A percentile compares a stretch with the other conserved stretches of the same genome.
These are phyloP conservation scores for Steinernema hermaphroditum DNA, from an alignment of 2,888 invertebrate genomes.

Conservation along the genomic window DNA sequence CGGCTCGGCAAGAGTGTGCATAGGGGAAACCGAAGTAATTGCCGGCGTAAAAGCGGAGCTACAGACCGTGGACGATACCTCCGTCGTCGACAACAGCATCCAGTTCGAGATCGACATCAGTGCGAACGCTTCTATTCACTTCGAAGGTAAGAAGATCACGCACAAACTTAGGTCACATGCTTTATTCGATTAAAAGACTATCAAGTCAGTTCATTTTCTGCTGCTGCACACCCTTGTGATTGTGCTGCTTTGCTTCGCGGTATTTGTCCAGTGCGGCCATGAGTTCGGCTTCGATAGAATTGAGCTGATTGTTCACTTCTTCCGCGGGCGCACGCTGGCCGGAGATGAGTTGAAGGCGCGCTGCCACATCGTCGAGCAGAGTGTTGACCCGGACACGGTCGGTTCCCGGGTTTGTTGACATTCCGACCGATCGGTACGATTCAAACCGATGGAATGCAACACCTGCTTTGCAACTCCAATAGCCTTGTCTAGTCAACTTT, in stretches of 20 bases:
- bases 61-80: slow-evolving; percentile 46
- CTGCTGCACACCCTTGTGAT: background rate
- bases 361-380: background rate
- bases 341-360: background rate
- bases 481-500: no score
- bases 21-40: slow-evolving; percentile 81
- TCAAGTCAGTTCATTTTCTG: background rate
- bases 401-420: slow-evolving; percentile 1
- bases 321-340: background rate
- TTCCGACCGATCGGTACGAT: background rate
- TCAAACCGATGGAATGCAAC: background rate
- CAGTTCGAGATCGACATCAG: slow-evolving; percentile 97
- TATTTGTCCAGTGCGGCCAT: background rate
- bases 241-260: background rate
- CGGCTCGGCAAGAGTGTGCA: slow-evolving; percentile 69
- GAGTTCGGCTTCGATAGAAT: slow-evolving; percentile 1
- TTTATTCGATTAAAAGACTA: background rate
- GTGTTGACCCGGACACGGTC: background rate
- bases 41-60: slow-evolving; percentile 71
- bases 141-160: slow-evolving; percentile 76
- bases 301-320: background rate
- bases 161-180: background rate
- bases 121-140: slow-evolving; percentile 92
- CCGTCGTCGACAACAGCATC: slow-evolving; percentile 76
- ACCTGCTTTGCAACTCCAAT: background rate